A percentile compares a stretch with the other conserved stretches of the same genome.
phyloP scores from a whole-genome alignment of 2,888 invertebrate genomes.

The Mesorhabditis belari region DNA sequence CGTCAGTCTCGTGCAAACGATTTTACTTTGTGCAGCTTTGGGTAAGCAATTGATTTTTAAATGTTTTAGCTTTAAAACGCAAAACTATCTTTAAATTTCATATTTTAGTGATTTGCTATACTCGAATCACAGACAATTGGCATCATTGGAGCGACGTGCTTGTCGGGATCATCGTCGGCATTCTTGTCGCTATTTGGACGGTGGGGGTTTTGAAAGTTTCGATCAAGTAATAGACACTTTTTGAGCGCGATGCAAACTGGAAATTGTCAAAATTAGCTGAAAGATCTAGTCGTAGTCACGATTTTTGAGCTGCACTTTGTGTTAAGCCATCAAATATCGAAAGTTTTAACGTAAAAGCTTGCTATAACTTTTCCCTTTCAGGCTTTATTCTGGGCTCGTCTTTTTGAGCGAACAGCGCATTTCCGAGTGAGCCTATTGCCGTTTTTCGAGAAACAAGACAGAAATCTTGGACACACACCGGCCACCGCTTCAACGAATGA shows the following conservation, averaged over 20 bases:
- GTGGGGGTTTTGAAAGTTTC: constrained; percentile 7
- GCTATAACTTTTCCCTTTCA: no score
- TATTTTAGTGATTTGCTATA: constrained; percentile 50
- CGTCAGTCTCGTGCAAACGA: constrained; percentile 21
- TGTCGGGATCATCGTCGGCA: constrained; percentile 64
- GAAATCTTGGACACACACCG: not conserved
- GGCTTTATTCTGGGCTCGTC: not conserved
- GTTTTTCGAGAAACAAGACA: not conserved
- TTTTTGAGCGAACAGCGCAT: no score
- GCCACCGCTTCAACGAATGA: not conserved
- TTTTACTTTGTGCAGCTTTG: constrained; percentile 9
- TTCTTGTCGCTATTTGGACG: constrained; percentile 52
- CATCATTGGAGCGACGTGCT: constrained; percentile 96
- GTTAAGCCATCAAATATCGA: no score
- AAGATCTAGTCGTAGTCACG: not conserved
- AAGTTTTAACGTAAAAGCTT: no score
- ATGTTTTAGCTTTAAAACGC: no score
- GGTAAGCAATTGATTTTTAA: not conserved
- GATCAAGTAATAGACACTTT: not conserved
- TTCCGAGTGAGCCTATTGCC: no score
- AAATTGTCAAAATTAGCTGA: not conserved
- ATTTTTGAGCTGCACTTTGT: no score
- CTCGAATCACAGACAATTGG: constrained; percentile 87
- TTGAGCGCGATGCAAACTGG: not conserved
- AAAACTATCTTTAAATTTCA: not conserved